Conservation (phyloP, 2,888 invertebrate species). For the Machimus atricapillus region DNA sequence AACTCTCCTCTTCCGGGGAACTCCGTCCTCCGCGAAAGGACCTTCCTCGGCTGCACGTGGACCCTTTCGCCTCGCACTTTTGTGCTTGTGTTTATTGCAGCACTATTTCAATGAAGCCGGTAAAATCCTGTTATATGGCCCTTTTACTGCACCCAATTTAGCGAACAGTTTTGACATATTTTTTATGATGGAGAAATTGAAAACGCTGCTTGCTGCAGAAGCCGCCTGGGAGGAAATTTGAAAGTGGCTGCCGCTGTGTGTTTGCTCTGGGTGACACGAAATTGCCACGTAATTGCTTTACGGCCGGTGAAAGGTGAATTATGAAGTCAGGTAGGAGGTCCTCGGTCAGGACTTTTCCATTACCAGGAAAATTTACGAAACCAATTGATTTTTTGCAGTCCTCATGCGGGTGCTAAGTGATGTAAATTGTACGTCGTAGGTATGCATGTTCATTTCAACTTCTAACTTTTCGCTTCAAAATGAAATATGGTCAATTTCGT, state of each 20-base stretch:
- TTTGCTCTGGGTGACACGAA: not conserved
- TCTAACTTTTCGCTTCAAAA: not conserved
- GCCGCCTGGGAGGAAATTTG: not conserved
- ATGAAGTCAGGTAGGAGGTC: not conserved
- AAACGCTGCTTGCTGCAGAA: not conserved
- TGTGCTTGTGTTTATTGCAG: conserved; percentile 3
- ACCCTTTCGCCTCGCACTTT: not conserved
- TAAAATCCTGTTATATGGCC: conserved; percentile 6
- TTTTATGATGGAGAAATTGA: not conserved
- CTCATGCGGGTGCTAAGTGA: not conserved
- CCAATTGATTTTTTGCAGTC: not conserved
- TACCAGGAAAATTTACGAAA: not conserved
- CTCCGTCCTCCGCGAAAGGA: not conserved
- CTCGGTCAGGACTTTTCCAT: not conserved
- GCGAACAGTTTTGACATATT: not conserved
- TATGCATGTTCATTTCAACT: not conserved
- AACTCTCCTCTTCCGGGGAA: not conserved
- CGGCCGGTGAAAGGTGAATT: not conserved
- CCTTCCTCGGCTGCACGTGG: not conserved
- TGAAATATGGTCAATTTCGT: not conserved
- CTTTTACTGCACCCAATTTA: conserved; percentile 11
- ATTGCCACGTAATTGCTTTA: not conserved
- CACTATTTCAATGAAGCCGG: not conserved
- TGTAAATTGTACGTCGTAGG: not conserved
- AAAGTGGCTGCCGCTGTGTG: not conserved